These are phyloP conservation scores for Perca schrenkii DNA, from an alignment of 2,113 vertebrate genomes.

Conservation along the genomic window DNA sequence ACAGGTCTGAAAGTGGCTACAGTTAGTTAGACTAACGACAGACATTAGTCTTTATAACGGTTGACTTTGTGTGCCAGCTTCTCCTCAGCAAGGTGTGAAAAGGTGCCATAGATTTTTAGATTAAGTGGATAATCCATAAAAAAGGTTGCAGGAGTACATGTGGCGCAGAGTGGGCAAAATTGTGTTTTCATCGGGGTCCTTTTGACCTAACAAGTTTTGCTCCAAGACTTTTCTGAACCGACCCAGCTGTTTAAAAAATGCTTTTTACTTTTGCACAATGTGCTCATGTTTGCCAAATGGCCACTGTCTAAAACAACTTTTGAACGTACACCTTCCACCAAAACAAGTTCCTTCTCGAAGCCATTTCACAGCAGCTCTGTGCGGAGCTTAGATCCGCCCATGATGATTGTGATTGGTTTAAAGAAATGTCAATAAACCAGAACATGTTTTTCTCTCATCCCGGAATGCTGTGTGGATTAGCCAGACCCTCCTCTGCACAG, in stretches of 20 bases:
- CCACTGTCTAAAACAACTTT: too few species aligned
- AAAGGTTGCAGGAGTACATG: slow-evolving; percentile 6
- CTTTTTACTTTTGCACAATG: slow-evolving; percentile 12
- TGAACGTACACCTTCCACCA: too few species aligned
- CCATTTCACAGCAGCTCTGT: too few species aligned
- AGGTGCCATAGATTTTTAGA: slow-evolving; percentile 5
- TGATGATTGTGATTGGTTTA: too few species aligned
- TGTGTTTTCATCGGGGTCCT: slow-evolving; percentile 1
- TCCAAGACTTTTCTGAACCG: slow-evolving; percentile 8
- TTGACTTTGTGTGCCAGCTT: neutral
- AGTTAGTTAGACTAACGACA: slow-evolving; percentile 59
- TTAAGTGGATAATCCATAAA: slow-evolving; percentile 32
- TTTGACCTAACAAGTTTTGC: slow-evolving; percentile 28
- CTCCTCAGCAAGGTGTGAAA: slow-evolving; percentile 27
- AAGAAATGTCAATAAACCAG: too few species aligned
- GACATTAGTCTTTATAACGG: slow-evolving; percentile 57
- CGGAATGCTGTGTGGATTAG: too few species aligned
- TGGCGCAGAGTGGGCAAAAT: neutral
- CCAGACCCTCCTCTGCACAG: too few species aligned
- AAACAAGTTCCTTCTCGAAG: too few species aligned
- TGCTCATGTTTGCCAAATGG: slow-evolving; percentile 6
- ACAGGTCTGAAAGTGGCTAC: slow-evolving; percentile 48
- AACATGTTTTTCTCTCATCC: too few species aligned
- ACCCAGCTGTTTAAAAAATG: slow-evolving; percentile 12
- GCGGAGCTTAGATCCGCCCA: too few species aligned